Evolutionary conservation across 2,797 vertebrate genomes (phyloP), one percentile per base, ranked within the genome.

Genomic region (Pseudotriccus pelzelni): DNA sequence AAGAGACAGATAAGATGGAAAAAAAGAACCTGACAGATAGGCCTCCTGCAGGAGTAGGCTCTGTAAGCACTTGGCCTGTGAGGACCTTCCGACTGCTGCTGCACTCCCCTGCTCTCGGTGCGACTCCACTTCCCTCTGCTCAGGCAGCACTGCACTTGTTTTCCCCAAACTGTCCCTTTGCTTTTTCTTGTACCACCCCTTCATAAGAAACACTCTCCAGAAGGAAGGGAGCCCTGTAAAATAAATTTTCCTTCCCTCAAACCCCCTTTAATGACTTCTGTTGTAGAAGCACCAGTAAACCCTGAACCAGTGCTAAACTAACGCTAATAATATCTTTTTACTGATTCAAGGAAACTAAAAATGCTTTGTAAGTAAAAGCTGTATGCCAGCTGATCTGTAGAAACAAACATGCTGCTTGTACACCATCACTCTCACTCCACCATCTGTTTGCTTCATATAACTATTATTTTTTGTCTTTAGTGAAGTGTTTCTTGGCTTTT

Each of bases 1-100:
- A 91, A 81, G 77, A 84, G 62, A 53, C 66, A 94, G 90, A 92
- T 94, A 94, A 94, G 84, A 78, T 90, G 73, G 36, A 43, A 56
- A 25, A 93, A 82, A 89, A 87, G 91, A 90, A 44, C 44, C 56
- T 69, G 77, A n/a, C 55, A 72, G 88, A 87, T 94, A 87, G 93
- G 85, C 62, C 82, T 86, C 34, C 22, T 58, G 66, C 39, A 85
- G 67, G 44, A 78, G 68, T 7, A 63, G 78, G 56, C 52, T 84
- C 37, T 83, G 88, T 66, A 59, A 82, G 68, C 56, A 16, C 62
- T 75, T 79, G 25, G n/a, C 36, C 67, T 21, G 3, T 4, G 5
- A 83, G 79, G 86, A 91, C 56, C 72, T 95, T 81, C 53, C 0
- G 2, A 5, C 22, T 70, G 59, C 62, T 56, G 70, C 60, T 0